These are phyloP conservation scores for Semicossyphus pulcher DNA, from an alignment of 2,113 vertebrate genomes.

Conservation along the genomic window DNA sequence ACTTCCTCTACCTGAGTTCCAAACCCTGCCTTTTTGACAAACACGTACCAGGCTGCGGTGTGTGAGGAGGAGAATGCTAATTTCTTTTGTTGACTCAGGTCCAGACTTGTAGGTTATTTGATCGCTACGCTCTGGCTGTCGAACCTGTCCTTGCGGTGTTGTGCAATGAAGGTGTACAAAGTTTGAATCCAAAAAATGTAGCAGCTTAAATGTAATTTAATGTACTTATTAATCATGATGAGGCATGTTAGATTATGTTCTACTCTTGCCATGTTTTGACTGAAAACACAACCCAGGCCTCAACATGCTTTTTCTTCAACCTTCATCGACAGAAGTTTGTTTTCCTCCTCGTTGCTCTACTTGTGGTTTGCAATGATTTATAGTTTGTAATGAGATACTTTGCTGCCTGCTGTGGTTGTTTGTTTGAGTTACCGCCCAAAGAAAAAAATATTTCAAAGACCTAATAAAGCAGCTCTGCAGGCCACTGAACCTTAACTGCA, in stretches of 20 bases:
- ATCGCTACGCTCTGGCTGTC: slow-evolving; percentile 7
- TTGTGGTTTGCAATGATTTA: slow-evolving; percentile 46
- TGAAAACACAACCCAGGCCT: slow-evolving; percentile 7
- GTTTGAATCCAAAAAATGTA: too few relatives aligned
- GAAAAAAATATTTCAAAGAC: slow-evolving; percentile 1
- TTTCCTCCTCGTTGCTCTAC: background rate
- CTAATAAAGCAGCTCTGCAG: background rate
- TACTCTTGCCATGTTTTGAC: background rate
- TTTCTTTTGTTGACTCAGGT: slow-evolving; percentile 39
- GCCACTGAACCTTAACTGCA: background rate
- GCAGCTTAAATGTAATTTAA: background rate
- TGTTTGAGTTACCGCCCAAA: background rate
- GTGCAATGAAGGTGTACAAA: slow-evolving; percentile 6
- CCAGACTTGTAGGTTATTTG: slow-evolving; percentile 47
- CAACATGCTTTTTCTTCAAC: background rate
- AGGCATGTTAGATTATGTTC: background rate
- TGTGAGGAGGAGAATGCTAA: background rate
- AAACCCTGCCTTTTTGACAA: slow-evolving; percentile 50
- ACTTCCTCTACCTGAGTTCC: background rate
- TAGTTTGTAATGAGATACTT: slow-evolving; percentile 39
- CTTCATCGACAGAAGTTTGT: slow-evolving; percentile 1
- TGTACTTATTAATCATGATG: background rate
- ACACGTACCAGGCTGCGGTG: slow-evolving; percentile 3
- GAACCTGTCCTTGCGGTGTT: slow-evolving; percentile 46
- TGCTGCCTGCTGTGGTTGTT: background rate